Evolutionary conservation across 2,797 vertebrate genomes (phyloP).

Genomic region (Sandelia bainsii): DNA sequence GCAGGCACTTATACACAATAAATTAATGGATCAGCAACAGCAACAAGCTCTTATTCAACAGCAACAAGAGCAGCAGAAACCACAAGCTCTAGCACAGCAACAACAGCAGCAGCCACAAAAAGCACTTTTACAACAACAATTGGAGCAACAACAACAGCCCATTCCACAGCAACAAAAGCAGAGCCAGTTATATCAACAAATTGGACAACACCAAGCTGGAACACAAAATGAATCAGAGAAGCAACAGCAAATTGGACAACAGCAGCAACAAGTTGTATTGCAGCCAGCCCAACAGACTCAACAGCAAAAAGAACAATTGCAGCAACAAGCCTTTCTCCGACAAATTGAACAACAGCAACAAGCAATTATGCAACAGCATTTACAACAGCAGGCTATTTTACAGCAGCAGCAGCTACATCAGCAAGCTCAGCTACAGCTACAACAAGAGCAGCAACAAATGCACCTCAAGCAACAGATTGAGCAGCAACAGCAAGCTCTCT

Average conservation of each 20-base stretch:
- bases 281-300: slow-evolving; percentile 72
- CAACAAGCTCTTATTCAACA: slow-evolving; percentile 71
- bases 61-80: slow-evolving; percentile 54
- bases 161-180: slow-evolving; percentile 65
- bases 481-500: slow-evolving; percentile 74
- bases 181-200: slow-evolving; percentile 68
- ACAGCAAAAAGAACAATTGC: slow-evolving; percentile 71
- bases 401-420: slow-evolving; percentile 77
- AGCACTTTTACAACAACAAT: slow-evolving; percentile 70
- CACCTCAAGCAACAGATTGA: slow-evolving; percentile 73
- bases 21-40: slow-evolving; percentile 72
- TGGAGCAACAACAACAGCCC: slow-evolving; percentile 69
- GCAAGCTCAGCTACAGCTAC: slow-evolving; percentile 70
- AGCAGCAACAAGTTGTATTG: slow-evolving; percentile 68
- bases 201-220: slow-evolving; percentile 57
- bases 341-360: slow-evolving; percentile 78
- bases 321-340: slow-evolving; percentile 68
- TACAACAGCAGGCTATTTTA: slow-evolving; percentile 74
- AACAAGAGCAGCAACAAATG: slow-evolving; percentile 75
- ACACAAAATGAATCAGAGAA: slow-evolving; percentile 70
- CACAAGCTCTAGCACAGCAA: slow-evolving; percentile 56
- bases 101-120: slow-evolving; percentile 60
- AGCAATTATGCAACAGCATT: slow-evolving; percentile 71
- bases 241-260: slow-evolving; percentile 62
- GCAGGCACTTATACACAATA: slow-evolving; percentile 69